These are phyloP conservation scores for Drosophila paramelanica DNA, from an alignment of 2,888 invertebrate species.

Conservation along the genomic window DNA sequence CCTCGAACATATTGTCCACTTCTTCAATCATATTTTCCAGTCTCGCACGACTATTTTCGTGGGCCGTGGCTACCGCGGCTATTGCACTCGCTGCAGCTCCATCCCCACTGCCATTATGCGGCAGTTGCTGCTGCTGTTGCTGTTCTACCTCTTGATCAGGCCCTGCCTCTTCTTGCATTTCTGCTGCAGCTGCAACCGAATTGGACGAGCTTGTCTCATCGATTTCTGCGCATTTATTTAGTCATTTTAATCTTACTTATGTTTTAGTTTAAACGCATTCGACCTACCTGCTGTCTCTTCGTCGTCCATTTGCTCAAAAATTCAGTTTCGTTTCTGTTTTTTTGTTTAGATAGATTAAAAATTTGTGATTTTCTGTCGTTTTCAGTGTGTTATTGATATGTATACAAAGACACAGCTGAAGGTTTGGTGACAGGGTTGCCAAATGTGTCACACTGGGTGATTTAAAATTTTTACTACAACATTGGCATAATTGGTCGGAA, in stretches of 20 bases:
- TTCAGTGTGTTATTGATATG: slow-evolving; percentile 44
- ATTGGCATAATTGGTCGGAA: neutral
- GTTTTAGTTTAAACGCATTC: neutral
- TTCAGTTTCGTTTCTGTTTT: slow-evolving; percentile 11
- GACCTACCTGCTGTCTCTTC: slow-evolving; percentile 62
- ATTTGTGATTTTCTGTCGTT: slow-evolving; percentile 11
- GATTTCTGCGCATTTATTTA: slow-evolving; percentile 51
- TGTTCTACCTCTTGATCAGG: neutral
- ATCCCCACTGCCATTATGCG: neutral
- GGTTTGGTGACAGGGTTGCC: slow-evolving; percentile 39
- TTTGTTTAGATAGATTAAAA: neutral
- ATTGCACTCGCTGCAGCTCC: slow-evolving; percentile 24
- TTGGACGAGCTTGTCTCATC: slow-evolving; percentile 33
- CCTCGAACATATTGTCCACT: slow-evolving; percentile 50
- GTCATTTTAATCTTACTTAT: neutral
- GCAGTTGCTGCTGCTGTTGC: neutral
- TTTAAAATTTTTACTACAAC: neutral
- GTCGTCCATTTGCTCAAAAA: slow-evolving; percentile 55
- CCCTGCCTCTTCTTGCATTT: slow-evolving; percentile 17
- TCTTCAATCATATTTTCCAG: slow-evolving; percentile 47
- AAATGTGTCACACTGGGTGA: neutral
- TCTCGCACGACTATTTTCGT: slow-evolving; percentile 24
- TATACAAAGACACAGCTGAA: slow-evolving; percentile 58
- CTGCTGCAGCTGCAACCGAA: slow-evolving; percentile 14
- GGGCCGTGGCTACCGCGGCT: slow-evolving; percentile 15